A percentile compares a stretch with the other conserved stretches of the same genome.
phyloP scores from a whole-genome alignment of 2,797 vertebrate genomes.

The Coreius guichenoti region DNA sequence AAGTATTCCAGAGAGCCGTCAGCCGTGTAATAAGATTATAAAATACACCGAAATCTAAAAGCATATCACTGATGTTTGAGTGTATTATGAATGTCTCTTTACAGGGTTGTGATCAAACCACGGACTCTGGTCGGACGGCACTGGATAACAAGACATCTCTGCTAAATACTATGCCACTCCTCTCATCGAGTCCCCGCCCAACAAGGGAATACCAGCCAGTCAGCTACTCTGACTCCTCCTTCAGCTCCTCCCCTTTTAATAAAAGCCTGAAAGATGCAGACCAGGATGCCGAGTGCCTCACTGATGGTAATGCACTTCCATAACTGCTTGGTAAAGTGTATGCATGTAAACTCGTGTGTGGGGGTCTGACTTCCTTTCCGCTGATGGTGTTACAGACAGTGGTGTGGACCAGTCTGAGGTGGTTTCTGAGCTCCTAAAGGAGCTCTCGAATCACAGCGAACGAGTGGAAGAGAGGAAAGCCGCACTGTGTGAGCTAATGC shows the following conservation, averaged over 20 bases:
- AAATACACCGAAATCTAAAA: background rate
- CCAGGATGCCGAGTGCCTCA: slow-evolving; percentile 89
- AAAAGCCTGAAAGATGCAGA: slow-evolving; percentile 92
- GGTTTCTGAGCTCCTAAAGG: slow-evolving; percentile 93
- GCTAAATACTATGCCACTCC: slow-evolving; percentile 89
- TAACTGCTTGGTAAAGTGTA: background rate
- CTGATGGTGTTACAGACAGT: slow-evolving; percentile 78
- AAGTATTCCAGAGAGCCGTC: no score
- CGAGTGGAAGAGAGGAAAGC: slow-evolving; percentile 93
- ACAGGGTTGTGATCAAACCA: slow-evolving; percentile 79
- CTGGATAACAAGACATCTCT: slow-evolving; percentile 95
- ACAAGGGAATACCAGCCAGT: slow-evolving; percentile 85
- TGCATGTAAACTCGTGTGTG: background rate
- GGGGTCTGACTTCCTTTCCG: background rate
- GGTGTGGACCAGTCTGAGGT: slow-evolving; percentile 91
- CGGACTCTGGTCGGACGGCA: slow-evolving; percentile 86
- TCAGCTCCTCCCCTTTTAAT: slow-evolving; percentile 82
- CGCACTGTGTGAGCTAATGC: slow-evolving; percentile 91
- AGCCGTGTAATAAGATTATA: background rate
- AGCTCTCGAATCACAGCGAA: slow-evolving; percentile 96
- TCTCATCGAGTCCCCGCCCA: slow-evolving; percentile 88
- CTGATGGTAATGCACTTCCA: slow-evolving; percentile 81
- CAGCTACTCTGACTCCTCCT: slow-evolving; percentile 84
- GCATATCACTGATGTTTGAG: background rate
- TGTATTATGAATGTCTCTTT: slow-evolving; percentile 27